These are phyloP conservation scores for Molossus alvarezi DNA, from an alignment of 2,797 vertebrate species.

Conservation along the genomic window DNA sequence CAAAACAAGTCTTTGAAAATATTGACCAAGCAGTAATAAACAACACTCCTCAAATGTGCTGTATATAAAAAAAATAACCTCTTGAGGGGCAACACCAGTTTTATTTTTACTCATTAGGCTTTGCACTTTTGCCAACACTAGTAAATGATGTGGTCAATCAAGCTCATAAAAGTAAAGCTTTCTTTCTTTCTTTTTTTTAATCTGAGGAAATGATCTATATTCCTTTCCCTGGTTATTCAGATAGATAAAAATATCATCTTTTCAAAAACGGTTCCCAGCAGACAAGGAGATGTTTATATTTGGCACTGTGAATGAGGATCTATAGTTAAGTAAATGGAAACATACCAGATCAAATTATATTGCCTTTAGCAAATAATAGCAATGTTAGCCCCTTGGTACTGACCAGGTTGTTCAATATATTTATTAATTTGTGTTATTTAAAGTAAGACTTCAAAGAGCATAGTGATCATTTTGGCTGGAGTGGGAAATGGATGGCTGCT, in stretches of 20 bases:
- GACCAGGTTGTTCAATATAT: slow-evolving; percentile 13
- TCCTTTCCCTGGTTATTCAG: slow-evolving; percentile 48
- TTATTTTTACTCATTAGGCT: slow-evolving; percentile 73
- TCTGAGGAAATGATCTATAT: slow-evolving; percentile 59
- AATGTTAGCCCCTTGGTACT: slow-evolving; percentile 61
- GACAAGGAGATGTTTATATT: slow-evolving; percentile 21
- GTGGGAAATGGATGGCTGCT: neutral
- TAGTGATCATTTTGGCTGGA: slow-evolving; percentile 24
- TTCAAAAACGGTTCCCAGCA: slow-evolving; percentile 53
- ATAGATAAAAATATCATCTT: slow-evolving; percentile 80
- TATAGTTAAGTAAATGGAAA: slow-evolving; percentile 72
- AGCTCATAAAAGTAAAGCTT: slow-evolving; percentile 36
- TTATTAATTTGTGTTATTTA: slow-evolving; percentile 70
- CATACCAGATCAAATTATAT: slow-evolving; percentile 64
- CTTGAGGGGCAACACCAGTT: slow-evolving; percentile 54
- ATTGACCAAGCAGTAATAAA: slow-evolving; percentile 83
- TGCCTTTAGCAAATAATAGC: slow-evolving; percentile 78
- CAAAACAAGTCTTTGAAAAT: slow-evolving; percentile 84
- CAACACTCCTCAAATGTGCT: slow-evolving; percentile 73
- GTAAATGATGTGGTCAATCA: slow-evolving; percentile 65
- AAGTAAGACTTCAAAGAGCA: slow-evolving; percentile 55
- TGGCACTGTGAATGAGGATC: slow-evolving; percentile 33
- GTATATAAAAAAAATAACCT: slow-evolving; percentile 49
- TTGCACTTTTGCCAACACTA: slow-evolving; percentile 50
- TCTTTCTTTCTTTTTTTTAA: slow-evolving; percentile 17